Percentiles rank a stretch among this genome's conserved stretches.
phyloP scores from a whole-genome alignment of 1,140 invertebrate genomes.

The Leptestheria dahalacensis region DNA sequence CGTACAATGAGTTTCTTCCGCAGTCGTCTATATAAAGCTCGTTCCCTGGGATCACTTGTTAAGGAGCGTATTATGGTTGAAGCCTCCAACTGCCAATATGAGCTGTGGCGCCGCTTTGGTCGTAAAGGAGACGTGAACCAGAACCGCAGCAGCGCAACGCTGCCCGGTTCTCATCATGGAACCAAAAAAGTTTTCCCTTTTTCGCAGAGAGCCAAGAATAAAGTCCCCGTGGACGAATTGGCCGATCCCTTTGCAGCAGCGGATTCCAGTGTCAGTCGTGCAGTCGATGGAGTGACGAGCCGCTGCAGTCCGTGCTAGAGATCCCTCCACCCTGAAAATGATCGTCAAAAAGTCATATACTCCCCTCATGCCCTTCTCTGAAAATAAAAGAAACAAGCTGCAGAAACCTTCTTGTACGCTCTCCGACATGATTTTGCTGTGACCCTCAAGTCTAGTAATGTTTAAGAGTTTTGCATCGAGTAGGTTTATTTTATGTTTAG shows the following conservation, averaged over 20 bases:
- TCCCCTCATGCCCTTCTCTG: no score
- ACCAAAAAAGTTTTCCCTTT: not conserved
- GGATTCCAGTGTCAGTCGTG: not conserved
- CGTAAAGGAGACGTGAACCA: constrained; percentile 3
- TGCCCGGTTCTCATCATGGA: not conserved
- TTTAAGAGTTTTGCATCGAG: no score
- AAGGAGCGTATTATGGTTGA: constrained; percentile 14
- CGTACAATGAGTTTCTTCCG: constrained; percentile 8
- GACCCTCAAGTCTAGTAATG: no score
- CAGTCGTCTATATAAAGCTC: constrained; percentile 16
- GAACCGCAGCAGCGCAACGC: not conserved
- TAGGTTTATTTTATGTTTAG: no score
- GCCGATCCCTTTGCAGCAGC: not conserved
- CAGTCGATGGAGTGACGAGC: not conserved
- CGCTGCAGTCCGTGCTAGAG: constrained; percentile 5
- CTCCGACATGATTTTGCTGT: no score
- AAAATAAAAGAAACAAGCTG: no score
- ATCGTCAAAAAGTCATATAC: no score
- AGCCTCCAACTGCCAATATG: constrained; percentile 14
- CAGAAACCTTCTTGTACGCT: no score
- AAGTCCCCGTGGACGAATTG: not conserved
- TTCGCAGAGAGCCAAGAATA: not conserved
- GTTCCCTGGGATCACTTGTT: constrained; percentile 13
- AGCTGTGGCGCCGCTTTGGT: constrained; percentile 15
- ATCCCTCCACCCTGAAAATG: no score